Conservation (phyloP, 2,113 vertebrate genomes). For the Centropus unirufus region DNA sequence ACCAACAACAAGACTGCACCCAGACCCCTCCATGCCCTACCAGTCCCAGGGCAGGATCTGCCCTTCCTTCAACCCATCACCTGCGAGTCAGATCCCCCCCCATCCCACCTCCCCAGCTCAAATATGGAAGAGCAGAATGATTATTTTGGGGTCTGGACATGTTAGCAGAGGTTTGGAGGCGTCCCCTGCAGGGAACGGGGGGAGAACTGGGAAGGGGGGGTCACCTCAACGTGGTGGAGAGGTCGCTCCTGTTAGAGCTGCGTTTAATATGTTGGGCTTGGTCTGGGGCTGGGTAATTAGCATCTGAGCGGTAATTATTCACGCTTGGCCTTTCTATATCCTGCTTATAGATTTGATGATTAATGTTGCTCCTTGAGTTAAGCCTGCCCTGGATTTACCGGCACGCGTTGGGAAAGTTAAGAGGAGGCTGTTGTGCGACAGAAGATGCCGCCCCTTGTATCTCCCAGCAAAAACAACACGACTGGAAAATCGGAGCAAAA, state of each 20-base stretch:
- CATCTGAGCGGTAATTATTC: constrained; percentile 34
- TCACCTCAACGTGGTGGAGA: rapidly evolving
- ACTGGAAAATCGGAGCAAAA: background rate
- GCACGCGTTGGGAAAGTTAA: rapidly evolving
- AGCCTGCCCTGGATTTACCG: background rate
- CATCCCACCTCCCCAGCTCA: background rate
- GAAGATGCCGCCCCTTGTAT: background rate
- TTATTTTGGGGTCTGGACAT: background rate
- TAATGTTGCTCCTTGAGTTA: background rate
- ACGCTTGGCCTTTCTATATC: constrained; percentile 37
- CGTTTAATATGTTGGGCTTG: background rate
- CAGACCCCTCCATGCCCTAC: background rate
- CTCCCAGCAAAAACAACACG: background rate
- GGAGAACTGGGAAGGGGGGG: background rate
- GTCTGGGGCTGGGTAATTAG: constrained; percentile 37
- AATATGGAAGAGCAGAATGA: rapidly evolving
- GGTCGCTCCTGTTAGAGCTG: rapidly evolving
- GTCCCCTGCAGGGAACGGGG: background rate
- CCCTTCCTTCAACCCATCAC: background rate
- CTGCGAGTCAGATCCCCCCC: background rate
- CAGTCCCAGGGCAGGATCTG: background rate
- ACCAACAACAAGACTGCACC: background rate
- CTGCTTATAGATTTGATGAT: constrained; percentile 17
- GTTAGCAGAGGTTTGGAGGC: constrained; percentile 9
- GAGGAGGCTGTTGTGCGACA: background rate